Evolutionary conservation across 2,113 vertebrate genomes (phyloP), one percentile per base, ranked within the genome.

Genomic region (Xerus inauris): DNA sequence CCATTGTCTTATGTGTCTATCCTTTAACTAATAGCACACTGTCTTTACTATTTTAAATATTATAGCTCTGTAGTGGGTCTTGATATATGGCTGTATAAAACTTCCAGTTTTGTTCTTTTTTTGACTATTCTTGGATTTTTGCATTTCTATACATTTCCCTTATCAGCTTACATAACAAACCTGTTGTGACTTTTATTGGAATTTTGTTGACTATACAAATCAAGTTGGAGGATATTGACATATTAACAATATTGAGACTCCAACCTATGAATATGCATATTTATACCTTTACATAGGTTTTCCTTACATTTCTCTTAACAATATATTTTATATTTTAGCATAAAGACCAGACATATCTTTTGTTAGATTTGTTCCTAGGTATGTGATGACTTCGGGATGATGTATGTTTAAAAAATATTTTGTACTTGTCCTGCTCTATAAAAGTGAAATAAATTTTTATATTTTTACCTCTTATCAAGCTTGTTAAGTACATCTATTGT

Each of bases 181-280:
- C 4, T 84, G 4, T 35, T 67, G 28, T 72, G 28, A 17, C 82
- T 96, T 89, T 80, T 64, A 47, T 75, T 57, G 67, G 26, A 13
- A 94, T 84, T 96, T 72, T 38, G 75, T 76, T 75, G 76, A 87
- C 35, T 93, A 20, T 38, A 82, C 51, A 87, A 87, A 94, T 89
- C 35, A 93, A 35, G 4, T 35, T 64, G n/a, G 42, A 51, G 76
- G 30, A 30, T 62, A 69, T 30, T 93, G 62, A 28, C 86, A 19
- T 76, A 42, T 83, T 51, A 71, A 88, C 47, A 57, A 20, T 42
- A 47, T 92, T 73, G 57, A 80, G 13, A 42, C 19, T 84, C 35
- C 16, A 85, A 49, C 35, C 12, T 71, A 59, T 65, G 30, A 76
- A 67, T 4, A 24, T 85, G 10, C 45, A 89, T 80, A 73, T 59